Base-by-base conservation (phyloP, 1,140 invertebrate species). In the Apis laboriosa region DNA sequence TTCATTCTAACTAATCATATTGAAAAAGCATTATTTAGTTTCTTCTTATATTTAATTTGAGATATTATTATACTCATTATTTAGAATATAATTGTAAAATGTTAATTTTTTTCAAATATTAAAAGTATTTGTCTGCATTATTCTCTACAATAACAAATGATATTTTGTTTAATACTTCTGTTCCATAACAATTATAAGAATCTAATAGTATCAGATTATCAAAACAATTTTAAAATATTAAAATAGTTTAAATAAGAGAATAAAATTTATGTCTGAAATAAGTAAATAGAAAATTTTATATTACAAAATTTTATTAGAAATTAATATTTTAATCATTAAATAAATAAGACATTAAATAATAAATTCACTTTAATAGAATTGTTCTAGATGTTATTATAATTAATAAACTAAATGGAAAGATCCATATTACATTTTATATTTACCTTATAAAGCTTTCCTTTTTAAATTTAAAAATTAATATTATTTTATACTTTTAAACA, bases 41-140 rank as follows among this genome's bases (percentile, higher is more conserved):
- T 56, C 34, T 56, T 55, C 43, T 34, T 60, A n/a, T 9, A 73
- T 34, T 55, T 72, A n/a, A 15, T 8, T 58, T 4, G 43, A n/a
- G 13, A 60, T n/a, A 21, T 15, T 73, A 73, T n/a, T 73, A 43
- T 43, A 2, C 8, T 60, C 12, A 43, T 8, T 73, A 51, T 68
- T 68, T 51, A 43, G 43, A 73, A 73, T 9, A 43, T 58, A 9
- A 73, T 9, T 58, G 9, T 19, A 58, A 43, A 73, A 73, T n/a
- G 2, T 58, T 73, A 34, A 58, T 43, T 73, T 73, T 58, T n/a
- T n/a, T n/a, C 2, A 28, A 72, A 56, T 72, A 72, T 55, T 72
- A 24, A 71, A 9, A 53, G 1, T 53, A 71, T 17, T 71, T 55
- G 15, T 55, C 19, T 71, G n/a, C 24, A 55, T 13, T 11, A 11